Evolutionary conservation across 2,888 invertebrate species (phyloP).

Genomic region (Danaus chrysippus): DNA sequence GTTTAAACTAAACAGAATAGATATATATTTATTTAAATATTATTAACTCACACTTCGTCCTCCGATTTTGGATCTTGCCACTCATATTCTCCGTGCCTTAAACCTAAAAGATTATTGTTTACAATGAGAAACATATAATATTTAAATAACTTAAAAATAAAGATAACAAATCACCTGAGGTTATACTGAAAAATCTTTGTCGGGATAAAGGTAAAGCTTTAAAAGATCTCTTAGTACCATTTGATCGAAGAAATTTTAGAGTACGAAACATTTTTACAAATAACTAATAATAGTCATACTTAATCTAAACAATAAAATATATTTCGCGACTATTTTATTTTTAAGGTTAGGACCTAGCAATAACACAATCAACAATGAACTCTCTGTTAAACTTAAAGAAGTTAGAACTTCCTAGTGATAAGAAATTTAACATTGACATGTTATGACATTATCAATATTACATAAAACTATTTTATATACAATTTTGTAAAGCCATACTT

Average conservation of each 20-base stretch:
- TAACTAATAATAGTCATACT: constrained; percentile 7
- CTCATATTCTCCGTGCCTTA: constrained; percentile 90
- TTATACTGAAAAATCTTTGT: constrained; percentile 46
- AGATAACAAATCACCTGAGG: constrained; percentile 43
- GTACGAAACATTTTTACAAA: constrained; percentile 42
- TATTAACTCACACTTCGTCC: constrained; percentile 90
- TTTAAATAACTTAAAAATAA: constrained; percentile 22
- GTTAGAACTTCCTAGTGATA: neutral
- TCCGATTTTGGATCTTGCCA: constrained; percentile 94
- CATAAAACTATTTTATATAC: too few species aligned
- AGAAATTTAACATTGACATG: constrained; percentile 15
- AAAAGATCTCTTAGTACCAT: constrained; percentile 30
- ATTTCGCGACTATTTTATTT: constrained; percentile 28
- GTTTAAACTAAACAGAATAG: neutral
- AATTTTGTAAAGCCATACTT: too few species aligned
- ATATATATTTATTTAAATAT: neutral
- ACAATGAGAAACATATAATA: constrained; percentile 16
- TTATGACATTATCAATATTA: constrained; percentile 18
- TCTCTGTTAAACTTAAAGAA: neutral
- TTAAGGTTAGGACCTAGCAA: constrained; percentile 38
- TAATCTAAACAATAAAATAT: constrained; percentile 23
- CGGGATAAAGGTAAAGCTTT: constrained; percentile 30
- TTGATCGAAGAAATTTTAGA: constrained; percentile 34
- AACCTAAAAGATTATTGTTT: constrained; percentile 56
- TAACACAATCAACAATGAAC: neutral